A percentile compares a stretch with the other conserved stretches of the same genome.
Evolutionary conservation across 2,113 vertebrate genomes (phyloP).

Genomic region (Cynoglossus semilaevis): DNA sequence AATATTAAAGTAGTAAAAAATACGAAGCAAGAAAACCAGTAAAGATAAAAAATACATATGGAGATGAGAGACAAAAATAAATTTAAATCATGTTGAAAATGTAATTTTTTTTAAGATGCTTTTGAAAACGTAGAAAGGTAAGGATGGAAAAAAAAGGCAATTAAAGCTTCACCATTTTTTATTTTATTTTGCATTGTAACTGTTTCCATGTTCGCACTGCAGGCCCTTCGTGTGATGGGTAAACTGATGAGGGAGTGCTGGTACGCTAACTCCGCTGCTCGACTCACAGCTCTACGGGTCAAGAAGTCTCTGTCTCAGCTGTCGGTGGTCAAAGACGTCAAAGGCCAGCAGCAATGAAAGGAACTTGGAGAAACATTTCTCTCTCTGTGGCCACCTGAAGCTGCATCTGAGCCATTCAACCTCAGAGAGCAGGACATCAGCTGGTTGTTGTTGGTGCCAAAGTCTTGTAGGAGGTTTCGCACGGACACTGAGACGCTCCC

Average conservation of each 20-base stretch:
- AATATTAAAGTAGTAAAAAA: too few species aligned
- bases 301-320: conserved; percentile 95
- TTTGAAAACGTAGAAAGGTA: too few species aligned
- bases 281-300: conserved; percentile 90
- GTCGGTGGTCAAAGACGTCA: conserved; percentile 76
- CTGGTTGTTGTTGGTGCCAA: conserved; percentile 60
- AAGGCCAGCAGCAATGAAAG: conserved; percentile 43
- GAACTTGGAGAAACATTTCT: conserved; percentile 11
- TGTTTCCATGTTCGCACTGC: conserved; percentile 15
- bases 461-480: conserved; percentile 31
- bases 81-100: too few species aligned
- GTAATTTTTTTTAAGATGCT: too few species aligned
- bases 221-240: conserved; percentile 92
- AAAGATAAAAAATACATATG: too few species aligned
- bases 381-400: conserved; percentile 16
- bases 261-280: conserved; percentile 86
- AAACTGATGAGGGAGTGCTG: conserved; percentile 96
- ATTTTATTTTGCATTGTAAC: too few species aligned
- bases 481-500: conserved; percentile 14
- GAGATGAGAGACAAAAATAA: too few species aligned
- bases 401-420: conserved; percentile 24
- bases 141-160: too few species aligned
- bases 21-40: too few species aligned
- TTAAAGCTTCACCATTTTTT: too few species aligned
- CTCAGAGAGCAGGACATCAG: conserved; percentile 14